Percentiles rank a stretch among this genome's conserved stretches.
Evolutionary conservation across 2,113 vertebrate genomes (phyloP).

Genomic region (Rhadina sibilatrix): DNA sequence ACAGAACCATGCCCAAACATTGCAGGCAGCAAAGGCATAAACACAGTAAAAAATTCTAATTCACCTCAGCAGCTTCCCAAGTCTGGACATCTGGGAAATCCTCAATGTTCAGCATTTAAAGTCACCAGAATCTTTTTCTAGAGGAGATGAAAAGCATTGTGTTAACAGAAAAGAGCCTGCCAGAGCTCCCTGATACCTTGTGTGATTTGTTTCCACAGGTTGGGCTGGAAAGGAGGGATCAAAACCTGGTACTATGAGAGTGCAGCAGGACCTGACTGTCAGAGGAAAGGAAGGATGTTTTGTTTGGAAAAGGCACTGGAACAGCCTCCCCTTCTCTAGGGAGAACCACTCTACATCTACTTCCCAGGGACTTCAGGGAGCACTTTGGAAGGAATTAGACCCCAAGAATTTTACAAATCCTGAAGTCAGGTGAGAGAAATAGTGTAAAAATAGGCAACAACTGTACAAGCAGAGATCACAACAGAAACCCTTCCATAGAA

Average conservation of each 20-base stretch:
- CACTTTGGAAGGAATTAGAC: not conserved
- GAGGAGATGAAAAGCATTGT: not conserved
- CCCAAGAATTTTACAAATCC: not conserved
- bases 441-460: not conserved
- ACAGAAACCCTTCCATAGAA: not conserved
- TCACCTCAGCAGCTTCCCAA: not conserved
- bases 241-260: not conserved
- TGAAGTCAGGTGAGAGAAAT: not conserved
- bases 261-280: not conserved
- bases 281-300: not conserved
- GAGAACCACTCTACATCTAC: not conserved
- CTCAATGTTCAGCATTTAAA: not conserved
- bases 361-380: not conserved
- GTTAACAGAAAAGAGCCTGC: not conserved
- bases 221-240: not conserved
- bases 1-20: not conserved
- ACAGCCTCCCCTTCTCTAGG: not conserved
- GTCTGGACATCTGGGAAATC: not conserved
- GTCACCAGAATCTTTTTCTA: not conserved
- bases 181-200: not conserved
- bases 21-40: not conserved
- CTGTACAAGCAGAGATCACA: not conserved
- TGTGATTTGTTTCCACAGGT: not conserved
- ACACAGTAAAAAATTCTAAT: not conserved
- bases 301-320: not conserved